phyloP scores from a whole-genome alignment of 2,888 invertebrate species.

The Netelia inedita region DNA sequence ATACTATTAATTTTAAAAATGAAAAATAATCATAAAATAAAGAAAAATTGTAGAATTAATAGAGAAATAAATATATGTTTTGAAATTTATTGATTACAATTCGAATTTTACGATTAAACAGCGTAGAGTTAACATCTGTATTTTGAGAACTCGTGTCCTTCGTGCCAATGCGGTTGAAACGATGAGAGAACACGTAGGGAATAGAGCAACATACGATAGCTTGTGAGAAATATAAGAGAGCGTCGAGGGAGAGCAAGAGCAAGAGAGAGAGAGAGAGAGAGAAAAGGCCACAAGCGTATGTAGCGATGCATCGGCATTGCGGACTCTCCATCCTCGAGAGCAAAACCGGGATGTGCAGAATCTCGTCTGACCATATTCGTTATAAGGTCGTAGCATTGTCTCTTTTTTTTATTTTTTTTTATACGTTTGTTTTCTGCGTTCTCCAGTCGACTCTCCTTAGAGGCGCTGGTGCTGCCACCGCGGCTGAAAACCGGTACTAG shows the following conservation, averaged over 20 bases:
- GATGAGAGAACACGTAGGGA: background rate
- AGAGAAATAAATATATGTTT: no score
- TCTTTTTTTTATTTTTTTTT: slow-evolving; percentile 69
- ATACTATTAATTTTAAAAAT: no score
- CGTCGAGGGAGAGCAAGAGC: slow-evolving; percentile 40
- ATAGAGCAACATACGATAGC: slow-evolving; percentile 2
- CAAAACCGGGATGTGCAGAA: slow-evolving; percentile 72
- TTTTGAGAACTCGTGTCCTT: slow-evolving; percentile 28
- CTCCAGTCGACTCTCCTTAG: slow-evolving; percentile 16
- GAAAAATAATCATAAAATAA: no score
- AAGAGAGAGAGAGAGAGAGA: slow-evolving; percentile 47
- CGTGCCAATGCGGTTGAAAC: slow-evolving; percentile 11
- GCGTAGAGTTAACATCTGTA: background rate
- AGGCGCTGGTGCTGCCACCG: slow-evolving; percentile 9
- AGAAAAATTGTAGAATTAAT: no score
- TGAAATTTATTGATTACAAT: no score
- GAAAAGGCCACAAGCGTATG: slow-evolving; percentile 31
- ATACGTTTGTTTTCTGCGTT: slow-evolving; percentile 65
- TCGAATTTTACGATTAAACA: no score
- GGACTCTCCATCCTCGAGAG: slow-evolving; percentile 71
- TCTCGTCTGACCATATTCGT: slow-evolving; percentile 81
- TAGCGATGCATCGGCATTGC: slow-evolving; percentile 18
- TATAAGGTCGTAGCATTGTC: slow-evolving; percentile 80
- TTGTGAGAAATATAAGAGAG: slow-evolving; percentile 46
- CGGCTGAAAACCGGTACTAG: slow-evolving; percentile 75